These are phyloP conservation scores for Neoseiulus cucumeris DNA, from an alignment of 1,140 invertebrate species.

Conservation along the genomic window DNA sequence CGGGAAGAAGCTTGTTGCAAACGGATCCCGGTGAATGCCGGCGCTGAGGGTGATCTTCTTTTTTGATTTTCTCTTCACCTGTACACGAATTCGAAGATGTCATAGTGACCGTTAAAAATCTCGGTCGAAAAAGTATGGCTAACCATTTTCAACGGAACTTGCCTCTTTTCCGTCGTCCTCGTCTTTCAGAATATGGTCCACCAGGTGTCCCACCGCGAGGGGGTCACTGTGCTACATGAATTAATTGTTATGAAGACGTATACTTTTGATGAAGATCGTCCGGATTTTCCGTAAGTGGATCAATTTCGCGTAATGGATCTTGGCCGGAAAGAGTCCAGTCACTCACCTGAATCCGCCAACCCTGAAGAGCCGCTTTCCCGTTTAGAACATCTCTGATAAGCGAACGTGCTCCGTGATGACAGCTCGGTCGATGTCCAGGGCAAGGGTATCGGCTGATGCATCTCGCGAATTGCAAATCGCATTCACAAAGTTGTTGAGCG, in stretches of 20 bases:
- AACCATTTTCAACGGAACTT: not conserved
- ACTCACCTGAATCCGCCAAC: constrained; percentile 23
- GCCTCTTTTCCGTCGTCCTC: constrained; percentile 5
- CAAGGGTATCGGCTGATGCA: constrained; percentile 54
- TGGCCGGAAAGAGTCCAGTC: not conserved
- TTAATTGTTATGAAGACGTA: not conserved
- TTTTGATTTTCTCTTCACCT: constrained; percentile 13
- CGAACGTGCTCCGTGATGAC: constrained; percentile 12
- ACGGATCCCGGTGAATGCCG: not conserved
- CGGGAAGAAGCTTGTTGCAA: not conserved
- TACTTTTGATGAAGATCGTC: not conserved
- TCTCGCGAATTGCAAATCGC: constrained; percentile 53
- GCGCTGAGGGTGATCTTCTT: not conserved
- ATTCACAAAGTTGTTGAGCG: constrained; percentile 57
- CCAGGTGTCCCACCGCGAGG: constrained; percentile 7
- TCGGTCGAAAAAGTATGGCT: not conserved
- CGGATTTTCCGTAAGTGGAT: not conserved
- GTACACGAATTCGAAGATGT: constrained; percentile 10
- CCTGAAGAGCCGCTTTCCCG: constrained; percentile 20
- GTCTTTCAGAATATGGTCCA: constrained; percentile 7
- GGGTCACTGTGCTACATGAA: not conserved
- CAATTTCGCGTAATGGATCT: too few species aligned
- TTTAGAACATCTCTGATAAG: not conserved
- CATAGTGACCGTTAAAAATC: too few species aligned
- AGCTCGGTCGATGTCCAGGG: constrained; percentile 36